Evolutionary conservation across 2,888 invertebrate genomes (phyloP).

Genomic region (Esperia sulphurella): DNA sequence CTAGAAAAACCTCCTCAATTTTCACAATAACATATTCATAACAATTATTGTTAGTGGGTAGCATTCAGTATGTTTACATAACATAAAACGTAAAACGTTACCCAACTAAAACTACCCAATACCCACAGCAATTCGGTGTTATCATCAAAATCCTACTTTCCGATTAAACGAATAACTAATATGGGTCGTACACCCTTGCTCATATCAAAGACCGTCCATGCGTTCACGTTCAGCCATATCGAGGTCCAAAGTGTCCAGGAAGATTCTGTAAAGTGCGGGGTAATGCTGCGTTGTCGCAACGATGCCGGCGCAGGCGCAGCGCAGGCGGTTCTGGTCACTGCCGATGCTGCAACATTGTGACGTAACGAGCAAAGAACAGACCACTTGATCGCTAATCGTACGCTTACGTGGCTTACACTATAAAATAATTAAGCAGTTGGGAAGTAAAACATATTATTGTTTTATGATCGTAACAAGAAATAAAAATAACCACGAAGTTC

Average conservation of each 20-base stretch:
- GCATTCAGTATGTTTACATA: too few species aligned
- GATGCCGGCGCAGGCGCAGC: conserved; percentile 36
- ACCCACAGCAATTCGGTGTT: too few species aligned
- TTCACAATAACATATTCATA: not conserved
- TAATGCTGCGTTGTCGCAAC: conserved; percentile 32
- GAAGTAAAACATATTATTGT: too few species aligned
- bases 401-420: not conserved
- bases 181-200: not conserved
- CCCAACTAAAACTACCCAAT: too few species aligned
- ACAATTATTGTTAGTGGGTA: too few species aligned
- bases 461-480: too few species aligned
- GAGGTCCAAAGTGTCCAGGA: conserved; percentile 22
- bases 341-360: conserved; percentile 43
- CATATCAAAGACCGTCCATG: not conserved
- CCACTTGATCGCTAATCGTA: conserved; percentile 13
- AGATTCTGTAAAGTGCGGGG: conserved; percentile 1
- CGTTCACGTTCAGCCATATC: not conserved
- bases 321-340: conserved; percentile 34
- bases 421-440: too few species aligned
- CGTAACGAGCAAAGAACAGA: conserved; percentile 31
- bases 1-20: not conserved
- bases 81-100: too few species aligned
- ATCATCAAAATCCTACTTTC: too few species aligned
- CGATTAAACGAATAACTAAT: not conserved
- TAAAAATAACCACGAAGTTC: too few species aligned